Evolutionary conservation across 2,113 vertebrate species (phyloP).

Genomic region (Mustela lutreola): DNA sequence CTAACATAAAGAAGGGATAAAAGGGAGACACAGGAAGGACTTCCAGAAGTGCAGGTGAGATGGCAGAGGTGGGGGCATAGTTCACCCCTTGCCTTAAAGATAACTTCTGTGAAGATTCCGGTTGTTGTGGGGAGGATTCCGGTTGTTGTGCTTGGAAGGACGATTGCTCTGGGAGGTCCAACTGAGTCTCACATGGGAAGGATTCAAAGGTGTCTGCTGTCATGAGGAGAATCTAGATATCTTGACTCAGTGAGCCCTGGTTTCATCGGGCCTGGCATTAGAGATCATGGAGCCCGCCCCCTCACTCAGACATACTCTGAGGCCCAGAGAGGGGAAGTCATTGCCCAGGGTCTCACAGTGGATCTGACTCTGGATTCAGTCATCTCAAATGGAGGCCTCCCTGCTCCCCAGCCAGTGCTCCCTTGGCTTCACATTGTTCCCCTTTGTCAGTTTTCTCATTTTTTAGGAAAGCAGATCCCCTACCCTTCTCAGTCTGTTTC

Average conservation of each 20-base stretch:
- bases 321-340: slow-evolving; percentile 36
- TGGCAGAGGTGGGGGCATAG: slow-evolving; percentile 38
- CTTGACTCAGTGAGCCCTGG: slow-evolving; percentile 57
- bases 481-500: background rate
- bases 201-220: slow-evolving; percentile 74
- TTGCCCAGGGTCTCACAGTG: background rate
- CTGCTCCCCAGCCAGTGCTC: background rate
- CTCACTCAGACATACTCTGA: background rate
- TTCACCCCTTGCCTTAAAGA: slow-evolving; percentile 22
- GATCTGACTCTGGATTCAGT: background rate
- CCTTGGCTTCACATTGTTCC: background rate
- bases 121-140: background rate
- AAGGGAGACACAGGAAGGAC: slow-evolving; percentile 78
- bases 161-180: slow-evolving; percentile 77
- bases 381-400: background rate
- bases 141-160: slow-evolving; percentile 46
- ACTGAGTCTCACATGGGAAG: slow-evolving; percentile 73
- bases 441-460: background rate
- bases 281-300: background rate
- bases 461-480: background rate
- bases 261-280: slow-evolving; percentile 67
- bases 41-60: slow-evolving; percentile 72
- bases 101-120: slow-evolving; percentile 50
- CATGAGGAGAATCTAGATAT: slow-evolving; percentile 69
- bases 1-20: slow-evolving; percentile 73